A percentile compares a stretch with the other conserved stretches of the same genome.
Evolutionary conservation across 37 sponge, comb jelly and placozoan genomes (phyloP).

Genomic region (Cladorhizidae sp.): DNA sequence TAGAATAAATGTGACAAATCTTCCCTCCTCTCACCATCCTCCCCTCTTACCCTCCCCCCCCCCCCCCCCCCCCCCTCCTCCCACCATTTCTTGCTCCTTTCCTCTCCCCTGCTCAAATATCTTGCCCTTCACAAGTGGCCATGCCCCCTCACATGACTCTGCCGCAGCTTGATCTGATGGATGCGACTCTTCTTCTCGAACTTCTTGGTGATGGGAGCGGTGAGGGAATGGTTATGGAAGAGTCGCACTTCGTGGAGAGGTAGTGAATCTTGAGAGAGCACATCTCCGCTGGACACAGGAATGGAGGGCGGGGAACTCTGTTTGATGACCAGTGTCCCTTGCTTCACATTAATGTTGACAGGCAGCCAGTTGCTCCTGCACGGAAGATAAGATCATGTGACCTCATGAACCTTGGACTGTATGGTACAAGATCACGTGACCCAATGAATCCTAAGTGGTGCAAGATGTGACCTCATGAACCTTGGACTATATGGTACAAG

Average conservation of each 20-base stretch:
- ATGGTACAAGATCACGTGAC: too few species aligned
- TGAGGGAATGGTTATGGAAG: slow-evolving; percentile 75
- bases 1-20: not conserved
- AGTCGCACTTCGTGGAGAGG: slow-evolving; percentile 62
- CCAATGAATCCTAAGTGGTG: too few species aligned
- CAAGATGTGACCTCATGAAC: too few species aligned
- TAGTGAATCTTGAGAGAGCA: slow-evolving; percentile 18
- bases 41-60: too few species aligned
- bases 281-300: slow-evolving; percentile 11
- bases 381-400: too few species aligned
- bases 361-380: slow-evolving; percentile 76
- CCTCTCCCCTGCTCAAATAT: not conserved
- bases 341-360: slow-evolving; percentile 73
- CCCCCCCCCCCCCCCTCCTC: too few species aligned
- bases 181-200: slow-evolving; percentile 69
- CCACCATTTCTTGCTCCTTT: not conserved
- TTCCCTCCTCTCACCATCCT: not conserved
- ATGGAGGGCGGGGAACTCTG: slow-evolving; percentile 22
- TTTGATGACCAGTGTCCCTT: slow-evolving; percentile 37
- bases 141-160: slow-evolving; percentile 1
- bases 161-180: slow-evolving; percentile 73
- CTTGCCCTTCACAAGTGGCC: not conserved
- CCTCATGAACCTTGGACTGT: not conserved
- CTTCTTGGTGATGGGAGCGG: slow-evolving; percentile 28
- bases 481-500: too few species aligned